Conservation (phyloP, 2,113 vertebrate genomes). For the Gavialis gangeticus region DNA sequence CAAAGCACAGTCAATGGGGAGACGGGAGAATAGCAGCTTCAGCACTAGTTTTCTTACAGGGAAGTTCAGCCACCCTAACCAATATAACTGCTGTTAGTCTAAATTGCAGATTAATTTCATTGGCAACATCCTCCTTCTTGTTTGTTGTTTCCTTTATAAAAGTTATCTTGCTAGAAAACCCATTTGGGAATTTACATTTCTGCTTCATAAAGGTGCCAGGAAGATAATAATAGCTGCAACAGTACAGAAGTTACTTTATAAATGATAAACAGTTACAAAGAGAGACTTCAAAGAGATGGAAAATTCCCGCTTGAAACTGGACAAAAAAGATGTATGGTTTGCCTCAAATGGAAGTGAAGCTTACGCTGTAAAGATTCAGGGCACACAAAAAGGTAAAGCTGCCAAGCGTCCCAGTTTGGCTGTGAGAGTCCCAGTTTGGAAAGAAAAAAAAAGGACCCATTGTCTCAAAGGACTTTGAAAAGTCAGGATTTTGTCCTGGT, state of each 20-base stretch:
- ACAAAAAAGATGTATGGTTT: neutral
- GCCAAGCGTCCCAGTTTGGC: too few relatives aligned
- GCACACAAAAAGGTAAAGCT: neutral
- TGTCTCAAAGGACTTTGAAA: too few relatives aligned
- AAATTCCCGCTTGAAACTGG: neutral
- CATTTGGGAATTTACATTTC: neutral
- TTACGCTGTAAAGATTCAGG: fast-evolving
- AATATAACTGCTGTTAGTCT: neutral
- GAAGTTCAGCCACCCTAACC: neutral
- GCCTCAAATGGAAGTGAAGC: fast-evolving
- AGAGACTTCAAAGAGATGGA: neutral
- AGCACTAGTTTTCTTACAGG: neutral
- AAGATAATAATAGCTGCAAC: neutral
- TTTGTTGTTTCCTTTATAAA: neutral
- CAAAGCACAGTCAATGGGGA: neutral
- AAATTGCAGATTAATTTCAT: neutral
- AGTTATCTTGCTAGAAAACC: fast-evolving
- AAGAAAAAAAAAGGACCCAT: too few relatives aligned
- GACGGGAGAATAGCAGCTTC: neutral
- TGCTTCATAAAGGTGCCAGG: fast-evolving
- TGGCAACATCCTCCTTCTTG: neutral
- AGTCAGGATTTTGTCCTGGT: too few relatives aligned
- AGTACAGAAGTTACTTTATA: fast-evolving
- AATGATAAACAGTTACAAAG: neutral
- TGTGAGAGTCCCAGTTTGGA: too few relatives aligned